Base-by-base conservation (phyloP, 2,113 vertebrate species). In the Limanda limanda region DNA sequence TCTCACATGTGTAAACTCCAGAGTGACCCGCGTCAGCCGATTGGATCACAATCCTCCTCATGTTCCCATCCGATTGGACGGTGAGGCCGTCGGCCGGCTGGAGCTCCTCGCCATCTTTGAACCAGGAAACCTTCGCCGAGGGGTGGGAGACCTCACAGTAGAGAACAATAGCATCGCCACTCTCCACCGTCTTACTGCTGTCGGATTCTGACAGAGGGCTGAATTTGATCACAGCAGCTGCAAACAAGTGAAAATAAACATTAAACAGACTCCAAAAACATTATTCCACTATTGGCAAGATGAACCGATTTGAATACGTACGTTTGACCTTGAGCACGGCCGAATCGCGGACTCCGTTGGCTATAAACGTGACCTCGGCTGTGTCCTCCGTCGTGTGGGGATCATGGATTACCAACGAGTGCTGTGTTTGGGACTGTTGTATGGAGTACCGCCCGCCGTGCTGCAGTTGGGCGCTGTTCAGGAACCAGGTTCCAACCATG, bases 401-500 rank as follows among this genome's bases (percentile, higher is more conserved):
- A 1, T 84, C 83, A 13, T 14, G 90, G 70, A 98, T 94, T 27
- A 91, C 78, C 83, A 98, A 84, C 0, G 81, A 93, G 84, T 98
- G 97, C 37, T 91, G 88, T 0, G 54, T 93, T 65, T 94, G 92
- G 0, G 27, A 90, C 13, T 82, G 93, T 25, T 81, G 74, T 14
- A 96, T 21, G 0, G 74, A 86, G 80, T 86, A 96, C 5, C 76
- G 86, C 42, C 90, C 90, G 0, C 90, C 70, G 0, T 86, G 81
- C 18, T 93, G 92, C 71, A 98, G 89, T 14, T 95, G 95, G 6
- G 88, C 74, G 1, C 96, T 95, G 0, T 96, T 94, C 40, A 98
- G 85, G 88, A 96, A 95, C 97, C 97, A 98, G 63, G 91, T 90
- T 5, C 97, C 97, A 0, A 87, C 84, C 78, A 96, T 94, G 0